These are phyloP conservation scores for Scaptomyza reducta DNA, from an alignment of 2,888 invertebrate species.

Conservation along the genomic window DNA sequence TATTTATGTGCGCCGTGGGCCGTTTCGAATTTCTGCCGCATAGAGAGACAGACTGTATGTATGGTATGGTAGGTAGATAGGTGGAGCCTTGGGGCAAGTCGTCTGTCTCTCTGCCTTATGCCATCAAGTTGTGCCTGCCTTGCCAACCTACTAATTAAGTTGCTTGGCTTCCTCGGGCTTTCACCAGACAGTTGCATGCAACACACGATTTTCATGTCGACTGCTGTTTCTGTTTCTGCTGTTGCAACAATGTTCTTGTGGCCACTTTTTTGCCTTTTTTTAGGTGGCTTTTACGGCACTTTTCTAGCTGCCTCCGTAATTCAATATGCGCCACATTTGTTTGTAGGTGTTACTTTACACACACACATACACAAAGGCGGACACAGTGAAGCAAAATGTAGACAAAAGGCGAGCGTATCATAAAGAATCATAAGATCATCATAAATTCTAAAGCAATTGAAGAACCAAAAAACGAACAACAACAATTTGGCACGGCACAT, in stretches of 20 bases:
- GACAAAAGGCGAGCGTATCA: neutral
- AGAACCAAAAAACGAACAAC: too few species aligned
- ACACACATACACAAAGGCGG: neutral
- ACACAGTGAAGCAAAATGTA: slow-evolving; percentile 32
- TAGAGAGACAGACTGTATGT: neutral
- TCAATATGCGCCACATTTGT: slow-evolving; percentile 52
- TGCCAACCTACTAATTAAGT: slow-evolving; percentile 68
- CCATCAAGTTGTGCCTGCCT: slow-evolving; percentile 34
- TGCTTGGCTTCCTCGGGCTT: slow-evolving; percentile 73
- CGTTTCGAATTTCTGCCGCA: slow-evolving; percentile 10
- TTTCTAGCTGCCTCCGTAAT: slow-evolving; percentile 72
- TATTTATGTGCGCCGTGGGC: slow-evolving; percentile 54
- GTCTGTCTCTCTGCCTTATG: slow-evolving; percentile 8
- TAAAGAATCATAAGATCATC: too few species aligned
- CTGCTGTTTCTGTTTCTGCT: slow-evolving; percentile 6
- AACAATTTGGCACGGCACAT: too few species aligned
- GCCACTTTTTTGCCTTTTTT: slow-evolving; percentile 21
- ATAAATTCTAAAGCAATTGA: too few species aligned
- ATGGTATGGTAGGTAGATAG: slow-evolving; percentile 43
- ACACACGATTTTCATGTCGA: slow-evolving; percentile 47
- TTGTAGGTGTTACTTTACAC: slow-evolving; percentile 38
- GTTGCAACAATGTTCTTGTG: slow-evolving; percentile 13
- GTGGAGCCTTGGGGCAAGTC: slow-evolving; percentile 45
- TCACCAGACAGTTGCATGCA: slow-evolving; percentile 67
- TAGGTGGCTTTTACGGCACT: slow-evolving; percentile 56